These are phyloP conservation scores for Prolemur simus DNA, from an alignment of 2,113 vertebrate genomes.

Conservation along the genomic window DNA sequence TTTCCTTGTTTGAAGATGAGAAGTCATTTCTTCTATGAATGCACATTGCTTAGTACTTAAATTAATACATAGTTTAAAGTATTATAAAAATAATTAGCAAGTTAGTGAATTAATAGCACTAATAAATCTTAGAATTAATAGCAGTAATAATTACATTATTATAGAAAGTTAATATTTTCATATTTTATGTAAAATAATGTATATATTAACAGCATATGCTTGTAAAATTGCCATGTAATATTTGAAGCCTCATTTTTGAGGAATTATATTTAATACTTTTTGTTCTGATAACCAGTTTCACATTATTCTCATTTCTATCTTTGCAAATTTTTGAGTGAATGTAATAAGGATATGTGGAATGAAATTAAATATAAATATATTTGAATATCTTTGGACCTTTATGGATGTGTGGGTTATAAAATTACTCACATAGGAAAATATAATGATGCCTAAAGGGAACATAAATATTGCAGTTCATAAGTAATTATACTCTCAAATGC, in stretches of 20 bases:
- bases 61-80: neutral
- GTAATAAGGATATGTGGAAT: neutral
- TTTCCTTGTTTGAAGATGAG: neutral
- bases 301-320: neutral
- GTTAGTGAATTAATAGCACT: neutral
- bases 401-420: neutral
- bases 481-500: slow-evolving; percentile 21
- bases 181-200: neutral
- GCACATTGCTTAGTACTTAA: neutral
- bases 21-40: neutral
- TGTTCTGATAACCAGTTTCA: neutral
- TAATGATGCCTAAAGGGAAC: neutral
- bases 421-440: neutral
- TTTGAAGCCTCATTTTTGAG: neutral
- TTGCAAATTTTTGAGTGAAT: neutral
- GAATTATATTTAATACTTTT: neutral
- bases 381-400: neutral
- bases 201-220: neutral
- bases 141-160: neutral
- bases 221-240: neutral
- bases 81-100: neutral
- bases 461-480: slow-evolving; percentile 47
- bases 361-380: neutral
- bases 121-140: neutral
- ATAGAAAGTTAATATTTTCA: neutral